A percentile compares a stretch with the other conserved stretches of the same genome.
Conservation (phyloP, 1,140 invertebrate species). For the Euura lappo region DNA sequence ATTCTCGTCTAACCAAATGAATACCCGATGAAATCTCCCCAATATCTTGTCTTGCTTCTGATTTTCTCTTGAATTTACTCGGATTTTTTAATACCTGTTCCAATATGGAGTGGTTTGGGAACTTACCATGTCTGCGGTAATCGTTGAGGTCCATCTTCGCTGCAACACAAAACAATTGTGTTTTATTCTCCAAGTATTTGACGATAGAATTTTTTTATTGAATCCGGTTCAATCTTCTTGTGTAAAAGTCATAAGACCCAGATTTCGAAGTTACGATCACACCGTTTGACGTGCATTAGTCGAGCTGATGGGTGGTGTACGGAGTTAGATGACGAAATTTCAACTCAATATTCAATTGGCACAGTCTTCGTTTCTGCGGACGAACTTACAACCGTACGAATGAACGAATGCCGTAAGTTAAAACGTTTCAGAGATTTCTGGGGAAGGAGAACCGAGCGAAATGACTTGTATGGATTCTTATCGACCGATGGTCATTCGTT, state of each 20-base stretch:
- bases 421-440: neutral
- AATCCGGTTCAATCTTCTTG: conserved; percentile 13
- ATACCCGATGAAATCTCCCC: neutral
- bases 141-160: conserved; percentile 60
- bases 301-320: neutral
- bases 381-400: neutral
- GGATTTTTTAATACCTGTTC: conserved; percentile 20
- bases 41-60: too few relatives aligned
- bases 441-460: conserved; percentile 26
- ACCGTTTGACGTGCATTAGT: conserved; percentile 53
- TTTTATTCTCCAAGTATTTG: neutral
- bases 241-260: conserved; percentile 50
- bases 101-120: conserved; percentile 15
- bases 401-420: neutral
- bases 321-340: too few relatives aligned
- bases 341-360: neutral
- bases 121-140: conserved; percentile 60
- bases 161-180: conserved; percentile 26
- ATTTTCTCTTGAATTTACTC: conserved; percentile 11
- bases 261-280: conserved; percentile 55
- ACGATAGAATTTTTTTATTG: neutral
- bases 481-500: conserved; percentile 54
- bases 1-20: neutral
- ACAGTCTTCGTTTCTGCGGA: neutral
- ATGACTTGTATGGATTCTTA: conserved; percentile 58